Evolutionary conservation across 2,797 vertebrate genomes (phyloP).

Genomic region (Hephaestus fuliginosus): DNA sequence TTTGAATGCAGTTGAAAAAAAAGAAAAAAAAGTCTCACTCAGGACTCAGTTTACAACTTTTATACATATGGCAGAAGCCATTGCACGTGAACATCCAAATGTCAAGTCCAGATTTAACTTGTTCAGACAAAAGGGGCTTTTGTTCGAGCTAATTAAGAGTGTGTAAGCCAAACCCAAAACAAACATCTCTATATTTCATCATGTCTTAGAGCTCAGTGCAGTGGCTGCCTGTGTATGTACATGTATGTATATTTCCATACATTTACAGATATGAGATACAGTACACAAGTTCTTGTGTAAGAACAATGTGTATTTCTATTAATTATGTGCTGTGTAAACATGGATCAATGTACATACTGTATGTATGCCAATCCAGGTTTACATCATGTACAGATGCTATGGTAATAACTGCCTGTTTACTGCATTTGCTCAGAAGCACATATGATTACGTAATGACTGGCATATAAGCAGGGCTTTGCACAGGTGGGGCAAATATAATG

Average conservation of each 20-base stretch:
- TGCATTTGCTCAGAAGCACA: constrained; percentile 12
- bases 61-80: background rate
- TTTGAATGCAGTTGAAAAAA: background rate
- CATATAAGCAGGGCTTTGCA: constrained; percentile 25
- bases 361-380: background rate
- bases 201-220: no score
- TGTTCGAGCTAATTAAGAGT: background rate
- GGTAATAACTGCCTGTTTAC: constrained; percentile 27
- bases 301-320: background rate
- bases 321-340: constrained; percentile 1
- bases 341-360: constrained; percentile 1
- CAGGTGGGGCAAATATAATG: constrained; percentile 62
- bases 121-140: background rate
- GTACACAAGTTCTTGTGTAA: background rate
- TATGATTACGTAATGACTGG: constrained; percentile 27
- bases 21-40: background rate
- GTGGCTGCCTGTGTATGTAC: background rate
- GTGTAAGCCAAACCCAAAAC: background rate
- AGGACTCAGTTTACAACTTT: constrained; percentile 8
- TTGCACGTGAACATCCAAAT: background rate
- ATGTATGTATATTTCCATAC: background rate
- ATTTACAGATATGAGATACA: background rate
- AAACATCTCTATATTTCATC: background rate
- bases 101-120: background rate
- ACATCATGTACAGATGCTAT: constrained; percentile 18